Evolutionary conservation across 2,888 invertebrate genomes (phyloP), one percentile per base, ranked within the genome.

Genomic region (Stegophylla sp.): DNA sequence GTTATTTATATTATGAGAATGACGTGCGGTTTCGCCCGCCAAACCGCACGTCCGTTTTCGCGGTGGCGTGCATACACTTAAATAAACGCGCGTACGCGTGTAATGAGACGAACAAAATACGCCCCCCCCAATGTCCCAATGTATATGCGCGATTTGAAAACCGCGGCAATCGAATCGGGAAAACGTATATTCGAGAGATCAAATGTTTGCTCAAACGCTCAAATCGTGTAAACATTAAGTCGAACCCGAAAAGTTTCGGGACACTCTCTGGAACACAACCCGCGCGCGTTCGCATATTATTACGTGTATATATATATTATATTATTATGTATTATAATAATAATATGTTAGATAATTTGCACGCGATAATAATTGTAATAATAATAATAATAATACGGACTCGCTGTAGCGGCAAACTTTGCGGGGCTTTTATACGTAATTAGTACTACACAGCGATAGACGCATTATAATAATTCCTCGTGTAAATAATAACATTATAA

Each of bases 181-280:
- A 34, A 7, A 34, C 7, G 56, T 4, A 26, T 26, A 3, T n/a
- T n/a, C n/a, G n/a, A 28, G 10, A 45, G 48, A 63, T 74, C 45
- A 48, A 48, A 48, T 74, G 61, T 74, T 74, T 74, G 73, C 15
- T 41, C 3, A 45, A 45, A 61, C 45, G 45, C 61, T 74, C 28
- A 48, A 61, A 74, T 48, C 61, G 61, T 61, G 61, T 63, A 74
- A 61, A 63, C 48, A 74, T 63, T 34, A 48, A 48, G 20, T n/a
- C 17, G 61, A 45, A 41, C n/a, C 26, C 59, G 5, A 20, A 45
- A 73, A 61, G 61, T 74, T 74, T 74, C 28, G 17, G 34, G 45
- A 61, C 61, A 74, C 43, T 59, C 43, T 59, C 23, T n/a, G 41
- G 17, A 43, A 56, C 20, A 15, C 48, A 45, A n/a, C 23, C 28